Evolutionary conservation across 2,888 invertebrate species (phyloP), one percentile per base, ranked within the genome.

Genomic region (Chloroclystis v-ata): DNA sequence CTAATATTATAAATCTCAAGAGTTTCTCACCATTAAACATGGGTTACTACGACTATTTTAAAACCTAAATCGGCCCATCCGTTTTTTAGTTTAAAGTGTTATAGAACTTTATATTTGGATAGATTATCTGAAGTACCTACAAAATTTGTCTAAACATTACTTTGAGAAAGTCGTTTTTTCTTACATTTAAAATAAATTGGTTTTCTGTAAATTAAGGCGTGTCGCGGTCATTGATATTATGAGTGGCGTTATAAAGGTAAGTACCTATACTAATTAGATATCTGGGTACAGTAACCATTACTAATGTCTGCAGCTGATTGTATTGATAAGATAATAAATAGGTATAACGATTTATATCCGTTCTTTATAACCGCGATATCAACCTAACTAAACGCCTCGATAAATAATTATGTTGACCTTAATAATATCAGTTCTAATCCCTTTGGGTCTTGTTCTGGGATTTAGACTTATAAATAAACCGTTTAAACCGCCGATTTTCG

Each of bases 401-500:
- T 11, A 11, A 10, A 16, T 16, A 29, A 26, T 10, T 55, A 80
- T 82, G 81, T 63, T 75, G 29, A 61, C 67, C 1, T 53, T 67
- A 41, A 5, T 75, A 20, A 49, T 72, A 24, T 70, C 78, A 1
- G 37, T 72, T n/a, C 41, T 73, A 37, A 67, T 82, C 42, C 61
- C 75, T 1, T 47, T 64, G 1, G 41, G 53, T 28, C 52, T 84
- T 32, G 74, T 83, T 11, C 20, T 78, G 16, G 33, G 75, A 46
- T 79, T 84, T 59, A 72, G 67, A 40, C 73, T 73, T 55, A 44
- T 83, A 39, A 85, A 85, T 65, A 69, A 63, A 39, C 70, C 67
- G 38, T 59, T 64, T 16, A 78, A 72, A 28, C 75, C 79, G 0
- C 76, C 88, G 0, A 74, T 89, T 48, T 78, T 85, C 28, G 90